Evolutionary conservation across 2,113 vertebrate genomes (phyloP).

Genomic region (Anser brachyrhynchus): DNA sequence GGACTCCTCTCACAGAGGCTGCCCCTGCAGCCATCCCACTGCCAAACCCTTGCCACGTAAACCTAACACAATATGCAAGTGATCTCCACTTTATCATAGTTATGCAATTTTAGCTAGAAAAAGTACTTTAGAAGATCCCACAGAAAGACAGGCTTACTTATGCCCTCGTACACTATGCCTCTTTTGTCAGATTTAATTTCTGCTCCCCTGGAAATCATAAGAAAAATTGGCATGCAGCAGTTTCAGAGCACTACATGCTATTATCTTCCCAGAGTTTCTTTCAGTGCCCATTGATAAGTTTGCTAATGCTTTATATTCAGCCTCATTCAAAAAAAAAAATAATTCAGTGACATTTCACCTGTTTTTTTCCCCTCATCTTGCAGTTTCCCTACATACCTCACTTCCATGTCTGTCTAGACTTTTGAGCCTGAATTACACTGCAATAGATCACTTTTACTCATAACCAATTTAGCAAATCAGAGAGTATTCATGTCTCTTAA

Average conservation of each 20-base stretch:
- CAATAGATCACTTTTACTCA: neutral
- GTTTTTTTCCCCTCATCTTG: fast-evolving
- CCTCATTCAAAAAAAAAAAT: neutral
- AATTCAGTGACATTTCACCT: neutral
- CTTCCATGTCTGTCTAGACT: neutral
- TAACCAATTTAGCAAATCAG: neutral
- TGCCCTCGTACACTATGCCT: neutral
- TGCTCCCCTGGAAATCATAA: neutral
- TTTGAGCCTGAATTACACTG: neutral
- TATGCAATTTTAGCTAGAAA: neutral
- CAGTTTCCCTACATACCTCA: neutral
- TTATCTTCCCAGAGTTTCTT: neutral
- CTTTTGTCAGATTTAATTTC: neutral
- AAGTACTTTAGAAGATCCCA: neutral
- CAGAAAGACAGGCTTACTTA: neutral
- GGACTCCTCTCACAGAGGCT: no score
- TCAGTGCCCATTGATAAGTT: neutral
- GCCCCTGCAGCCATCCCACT: no score
- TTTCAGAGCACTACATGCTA: neutral
- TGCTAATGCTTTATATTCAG: neutral
- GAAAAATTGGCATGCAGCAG: neutral
- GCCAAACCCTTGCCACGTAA: no score
- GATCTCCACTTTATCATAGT: neutral
- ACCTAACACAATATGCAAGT: neutral
- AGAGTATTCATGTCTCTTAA: neutral